Evolutionary conservation across 2,888 invertebrate species (phyloP).

Genomic region (Gastrophysa polygoni): DNA sequence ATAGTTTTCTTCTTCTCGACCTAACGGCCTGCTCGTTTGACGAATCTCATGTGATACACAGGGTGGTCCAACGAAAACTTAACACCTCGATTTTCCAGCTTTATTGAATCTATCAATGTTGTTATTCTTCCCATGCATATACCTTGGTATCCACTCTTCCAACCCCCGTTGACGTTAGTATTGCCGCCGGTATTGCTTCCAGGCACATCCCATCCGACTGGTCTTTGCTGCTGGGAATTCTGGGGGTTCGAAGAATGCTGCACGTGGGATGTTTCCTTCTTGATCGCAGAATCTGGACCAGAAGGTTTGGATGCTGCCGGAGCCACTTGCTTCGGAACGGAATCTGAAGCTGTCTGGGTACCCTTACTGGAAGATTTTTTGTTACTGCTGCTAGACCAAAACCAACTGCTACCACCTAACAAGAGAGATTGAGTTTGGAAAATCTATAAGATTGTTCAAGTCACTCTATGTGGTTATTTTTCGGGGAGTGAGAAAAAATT

Average conservation of each 20-base stretch:
- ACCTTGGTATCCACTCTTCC: conserved; percentile 10
- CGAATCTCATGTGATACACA: no score
- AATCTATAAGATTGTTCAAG: no score
- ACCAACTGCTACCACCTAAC: conserved; percentile 26
- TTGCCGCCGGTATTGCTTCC: no score
- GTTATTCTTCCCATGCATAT: no score
- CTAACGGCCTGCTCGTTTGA: no score
- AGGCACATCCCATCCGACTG: conserved; percentile 46
- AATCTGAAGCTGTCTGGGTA: conserved; percentile 12
- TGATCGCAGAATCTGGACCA: conserved; percentile 34
- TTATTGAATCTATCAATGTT: no score
- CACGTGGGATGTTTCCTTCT: conserved; percentile 36
- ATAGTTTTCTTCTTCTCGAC: no score
- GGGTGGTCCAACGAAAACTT: no score
- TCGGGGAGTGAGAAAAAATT: no score
- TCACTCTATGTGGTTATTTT: no score
- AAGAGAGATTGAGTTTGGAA: conserved; percentile 6
- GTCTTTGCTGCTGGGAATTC: conserved; percentile 31
- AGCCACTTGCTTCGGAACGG: conserved; percentile 24
- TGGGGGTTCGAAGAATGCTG: conserved; percentile 36
- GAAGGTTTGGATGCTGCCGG: conserved; percentile 14
- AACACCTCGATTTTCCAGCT: no score
- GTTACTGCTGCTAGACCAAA: conserved; percentile 32
- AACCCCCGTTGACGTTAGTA: conserved; percentile 19
- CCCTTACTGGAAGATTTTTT: conserved; percentile 20